These are phyloP conservation scores for Nasonia giraulti DNA, from an alignment of 1,140 invertebrate genomes.

Conservation along the genomic window DNA sequence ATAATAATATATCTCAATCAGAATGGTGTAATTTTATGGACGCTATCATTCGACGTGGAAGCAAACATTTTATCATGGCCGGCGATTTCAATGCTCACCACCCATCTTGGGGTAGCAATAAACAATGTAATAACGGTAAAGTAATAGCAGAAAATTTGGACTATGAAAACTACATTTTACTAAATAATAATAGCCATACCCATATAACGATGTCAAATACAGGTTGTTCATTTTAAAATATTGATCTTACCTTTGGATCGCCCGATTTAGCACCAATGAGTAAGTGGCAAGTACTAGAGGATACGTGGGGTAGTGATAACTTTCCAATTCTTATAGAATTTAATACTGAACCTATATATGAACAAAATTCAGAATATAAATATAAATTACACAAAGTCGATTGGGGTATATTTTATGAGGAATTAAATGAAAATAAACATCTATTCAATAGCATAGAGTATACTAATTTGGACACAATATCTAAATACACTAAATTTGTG, in stretches of 20 bases:
- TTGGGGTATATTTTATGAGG: background rate
- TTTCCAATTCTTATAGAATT: slow-evolving; percentile 51
- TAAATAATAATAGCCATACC: slow-evolving; percentile 21
- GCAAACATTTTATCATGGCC: slow-evolving; percentile 35
- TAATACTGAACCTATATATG: background rate
- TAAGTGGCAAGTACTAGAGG: slow-evolving; percentile 47
- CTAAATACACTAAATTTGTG: no score
- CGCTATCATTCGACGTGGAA: no score
- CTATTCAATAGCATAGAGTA: slow-evolving; percentile 8
- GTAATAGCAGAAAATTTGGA: slow-evolving; percentile 28
- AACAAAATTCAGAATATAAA: slow-evolving; percentile 32
- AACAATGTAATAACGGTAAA: slow-evolving; percentile 35
- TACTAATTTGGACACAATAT: background rate
- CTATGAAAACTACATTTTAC: slow-evolving; percentile 24
- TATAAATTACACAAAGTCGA: slow-evolving; percentile 16
- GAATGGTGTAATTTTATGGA: slow-evolving; percentile 40
- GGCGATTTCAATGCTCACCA: slow-evolving; percentile 56
- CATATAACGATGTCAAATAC: slow-evolving; percentile 14
- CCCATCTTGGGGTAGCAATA: slow-evolving; percentile 17
- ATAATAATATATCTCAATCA: background rate
- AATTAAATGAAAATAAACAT: background rate
- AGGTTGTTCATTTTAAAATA: slow-evolving; percentile 22
- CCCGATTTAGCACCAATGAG: background rate
- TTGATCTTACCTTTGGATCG: slow-evolving; percentile 51
- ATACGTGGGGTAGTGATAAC: slow-evolving; percentile 54